These are phyloP conservation scores for Rapana venosa DNA, from an alignment of 2,888 invertebrate species.

Conservation along the genomic window DNA sequence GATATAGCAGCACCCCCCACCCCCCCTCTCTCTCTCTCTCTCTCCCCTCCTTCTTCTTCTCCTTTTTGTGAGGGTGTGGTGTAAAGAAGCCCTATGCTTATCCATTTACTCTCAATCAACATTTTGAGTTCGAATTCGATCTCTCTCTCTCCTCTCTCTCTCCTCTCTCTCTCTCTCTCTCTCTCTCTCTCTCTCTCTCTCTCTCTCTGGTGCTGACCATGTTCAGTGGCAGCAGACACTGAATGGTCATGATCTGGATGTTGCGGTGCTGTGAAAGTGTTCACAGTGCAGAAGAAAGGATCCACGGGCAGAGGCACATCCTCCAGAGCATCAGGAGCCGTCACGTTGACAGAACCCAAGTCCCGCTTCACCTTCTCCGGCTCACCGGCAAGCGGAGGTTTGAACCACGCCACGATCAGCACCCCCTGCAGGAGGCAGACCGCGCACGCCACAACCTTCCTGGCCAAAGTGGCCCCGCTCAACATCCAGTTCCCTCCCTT, in stretches of 20 bases:
- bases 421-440: not conserved
- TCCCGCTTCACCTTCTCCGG: not conserved
- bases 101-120: too few species aligned
- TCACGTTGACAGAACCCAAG: not conserved
- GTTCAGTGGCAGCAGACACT: slow-evolving; percentile 9
- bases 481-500: slow-evolving; percentile 3
- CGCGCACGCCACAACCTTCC: not conserved
- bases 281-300: not conserved
- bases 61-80: too few species aligned
- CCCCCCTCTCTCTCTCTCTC: too few species aligned
- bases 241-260: not conserved
- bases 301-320: slow-evolving; percentile 1
- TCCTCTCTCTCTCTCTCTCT: too few species aligned
- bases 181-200: too few species aligned
- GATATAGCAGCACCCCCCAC: too few species aligned
- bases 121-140: too few species aligned
- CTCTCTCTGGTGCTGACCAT: not conserved
- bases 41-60: too few species aligned
- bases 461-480: not conserved
- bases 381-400: not conserved
- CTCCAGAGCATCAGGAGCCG: not conserved
- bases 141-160: too few species aligned
- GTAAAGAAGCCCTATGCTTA: too few species aligned
- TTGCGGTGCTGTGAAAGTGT: not conserved
- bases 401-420: slow-evolving; percentile 11